Evolutionary conservation across 1,140 invertebrate genomes (phyloP).

Genomic region (Leptinotarsa undecemlineata): DNA sequence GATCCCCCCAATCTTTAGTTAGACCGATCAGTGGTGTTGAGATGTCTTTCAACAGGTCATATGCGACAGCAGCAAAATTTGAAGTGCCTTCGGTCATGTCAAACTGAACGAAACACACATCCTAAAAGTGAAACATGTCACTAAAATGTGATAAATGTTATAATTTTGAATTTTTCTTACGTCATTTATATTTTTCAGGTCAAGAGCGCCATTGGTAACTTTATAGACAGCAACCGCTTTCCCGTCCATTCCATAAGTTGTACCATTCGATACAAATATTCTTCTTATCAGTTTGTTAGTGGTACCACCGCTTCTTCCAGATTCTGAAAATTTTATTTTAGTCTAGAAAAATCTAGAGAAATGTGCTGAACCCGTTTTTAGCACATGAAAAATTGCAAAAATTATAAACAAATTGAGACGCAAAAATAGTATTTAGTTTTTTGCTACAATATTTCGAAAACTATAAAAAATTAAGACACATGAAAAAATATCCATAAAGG

Average conservation of each 20-base stretch:
- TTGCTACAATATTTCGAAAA: too few relatives aligned
- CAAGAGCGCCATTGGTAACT: slow-evolving; percentile 55
- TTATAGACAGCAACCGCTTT: slow-evolving; percentile 62
- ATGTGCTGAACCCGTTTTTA: too few relatives aligned
- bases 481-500: too few relatives aligned
- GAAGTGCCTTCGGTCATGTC: slow-evolving; percentile 55
- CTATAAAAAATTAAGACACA: too few relatives aligned
- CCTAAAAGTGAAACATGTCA: slow-evolving; percentile 36
- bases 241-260: slow-evolving; percentile 56
- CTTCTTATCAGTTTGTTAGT: slow-evolving; percentile 56
- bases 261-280: slow-evolving; percentile 59
- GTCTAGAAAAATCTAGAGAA: too few relatives aligned
- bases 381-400: too few relatives aligned
- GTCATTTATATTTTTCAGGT: slow-evolving; percentile 60
- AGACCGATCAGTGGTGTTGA: slow-evolving; percentile 55
- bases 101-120: slow-evolving; percentile 52
- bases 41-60: slow-evolving; percentile 57
- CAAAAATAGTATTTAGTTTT: too few relatives aligned
- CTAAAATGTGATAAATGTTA: neutral
- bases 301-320: slow-evolving; percentile 57
- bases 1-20: slow-evolving; percentile 61
- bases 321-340: slow-evolving; percentile 51
- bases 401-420: too few relatives aligned
- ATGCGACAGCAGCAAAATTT: slow-evolving; percentile 56
- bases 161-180: slow-evolving; percentile 47